phyloP scores from a whole-genome alignment of 2,888 invertebrate genomes.

The Campoplex nolae region DNA sequence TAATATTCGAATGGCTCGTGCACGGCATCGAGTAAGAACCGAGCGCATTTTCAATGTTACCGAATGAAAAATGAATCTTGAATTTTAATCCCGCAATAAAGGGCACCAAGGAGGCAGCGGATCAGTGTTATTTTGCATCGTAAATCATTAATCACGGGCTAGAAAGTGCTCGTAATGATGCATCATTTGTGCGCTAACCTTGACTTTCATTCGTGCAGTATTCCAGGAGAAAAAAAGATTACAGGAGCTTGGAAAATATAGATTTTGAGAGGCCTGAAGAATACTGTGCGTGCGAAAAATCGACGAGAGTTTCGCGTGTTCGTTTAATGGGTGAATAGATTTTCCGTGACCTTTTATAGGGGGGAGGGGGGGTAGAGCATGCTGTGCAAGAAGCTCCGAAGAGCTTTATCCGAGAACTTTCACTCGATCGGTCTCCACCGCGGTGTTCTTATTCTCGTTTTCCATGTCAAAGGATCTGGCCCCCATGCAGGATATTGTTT shows the following conservation, averaged over 20 bases:
- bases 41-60: not conserved
- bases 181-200: not conserved
- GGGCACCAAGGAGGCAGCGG: not conserved
- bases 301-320: constrained; percentile 6
- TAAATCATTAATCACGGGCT: not conserved
- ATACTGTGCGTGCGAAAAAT: not conserved
- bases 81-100: not conserved
- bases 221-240: not conserved
- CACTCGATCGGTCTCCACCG: not conserved
- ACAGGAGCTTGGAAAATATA: not conserved
- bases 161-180: not conserved
- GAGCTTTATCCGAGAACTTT: constrained; percentile 27
- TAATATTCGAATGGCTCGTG: not conserved
- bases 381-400: constrained; percentile 1
- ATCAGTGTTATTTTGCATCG: not conserved
- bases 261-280: not conserved
- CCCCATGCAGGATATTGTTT: not conserved
- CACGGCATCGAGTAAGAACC: not conserved
- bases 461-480: constrained; percentile 15
- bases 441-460: not conserved
- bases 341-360: constrained; percentile 42
- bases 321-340: constrained; percentile 27
- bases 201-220: not conserved
- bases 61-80: not conserved
- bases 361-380: no score